Evolutionary conservation across 2,113 vertebrate species (phyloP).

Genomic region (mouse (Mus musculus)): GRCm39 chr1:32136001-32136500

Average conservation of each 20-base stretch:
- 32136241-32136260: conserved; percentile 56
- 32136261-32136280: conserved; percentile 45
- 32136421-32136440: neutral
- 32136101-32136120: neutral
- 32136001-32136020: neutral
- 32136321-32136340: neutral
- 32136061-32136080: conserved; percentile 26
- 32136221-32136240: conserved; percentile 12
- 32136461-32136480: neutral
- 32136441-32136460: neutral
- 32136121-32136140: neutral
- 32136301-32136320: conserved; percentile 30
- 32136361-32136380: neutral
- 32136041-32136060: conserved; percentile 38
- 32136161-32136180: conserved; percentile 18
- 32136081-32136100: conserved; percentile 22
- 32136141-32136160: conserved; percentile 40
- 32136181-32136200: neutral
- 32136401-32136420: neutral
- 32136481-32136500: neutral
- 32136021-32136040: conserved; percentile 3
- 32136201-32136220: conserved; percentile 21
- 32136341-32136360: neutral
- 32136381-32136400: neutral
- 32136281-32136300: conserved; percentile 35